phyloP scores from a whole-genome alignment of 2,113 vertebrate species.

The Brachionichthys hirsutus region DNA sequence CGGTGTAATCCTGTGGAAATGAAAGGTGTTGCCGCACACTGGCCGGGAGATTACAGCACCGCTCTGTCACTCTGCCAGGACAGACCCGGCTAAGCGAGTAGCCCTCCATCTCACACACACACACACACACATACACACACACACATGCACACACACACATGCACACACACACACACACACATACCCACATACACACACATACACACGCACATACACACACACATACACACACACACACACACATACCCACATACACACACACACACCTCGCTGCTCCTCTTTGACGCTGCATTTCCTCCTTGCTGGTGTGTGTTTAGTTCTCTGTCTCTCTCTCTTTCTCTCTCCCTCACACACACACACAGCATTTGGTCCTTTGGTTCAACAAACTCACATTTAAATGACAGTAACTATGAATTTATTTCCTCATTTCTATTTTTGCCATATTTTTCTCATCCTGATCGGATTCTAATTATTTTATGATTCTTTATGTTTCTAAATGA shows the following conservation, averaged over 20 bases:
- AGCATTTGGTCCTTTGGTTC: no score
- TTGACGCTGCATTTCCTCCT: conserved; percentile 33
- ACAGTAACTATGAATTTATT: not conserved
- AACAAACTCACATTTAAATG: conserved; percentile 10
- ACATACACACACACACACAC: conserved; percentile 35
- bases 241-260: conserved; percentile 28
- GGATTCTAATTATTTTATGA: no score
- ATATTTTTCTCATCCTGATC: no score
- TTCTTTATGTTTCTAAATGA: no score
- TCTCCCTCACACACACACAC: conserved; percentile 21
- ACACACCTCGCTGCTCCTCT: conserved; percentile 44
- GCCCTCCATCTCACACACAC: conserved; percentile 33
- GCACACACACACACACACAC: conserved; percentile 32
- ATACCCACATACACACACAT: conserved; percentile 31
- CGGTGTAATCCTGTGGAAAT: conserved; percentile 78
- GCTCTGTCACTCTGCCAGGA: conserved; percentile 73
- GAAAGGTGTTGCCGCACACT: conserved; percentile 81
- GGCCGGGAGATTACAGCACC: conserved; percentile 76
- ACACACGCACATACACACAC: conserved; percentile 28
- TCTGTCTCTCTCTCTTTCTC: not conserved
- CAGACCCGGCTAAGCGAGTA: conserved; percentile 45
- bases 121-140: conserved; percentile 30
- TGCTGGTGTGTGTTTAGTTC: conserved; percentile 5
- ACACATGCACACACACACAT: conserved; percentile 37
- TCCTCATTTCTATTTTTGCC: no score